These are phyloP conservation scores for Smittia sp. DNA, from an alignment of 2,888 invertebrate species.

Conservation along the genomic window DNA sequence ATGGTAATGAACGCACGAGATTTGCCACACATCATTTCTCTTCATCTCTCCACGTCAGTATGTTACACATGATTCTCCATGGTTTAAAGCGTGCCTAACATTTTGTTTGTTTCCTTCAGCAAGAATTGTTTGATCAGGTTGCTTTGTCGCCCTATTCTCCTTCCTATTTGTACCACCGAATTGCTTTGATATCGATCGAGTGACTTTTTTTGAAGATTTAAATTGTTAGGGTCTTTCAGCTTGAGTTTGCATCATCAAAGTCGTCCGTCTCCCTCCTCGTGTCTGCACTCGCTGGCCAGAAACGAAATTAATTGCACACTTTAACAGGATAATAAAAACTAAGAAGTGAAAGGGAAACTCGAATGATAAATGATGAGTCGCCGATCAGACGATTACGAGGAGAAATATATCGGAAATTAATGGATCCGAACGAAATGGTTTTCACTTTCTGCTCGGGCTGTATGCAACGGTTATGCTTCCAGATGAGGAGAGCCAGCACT, in stretches of 20 bases:
- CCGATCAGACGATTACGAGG: background rate
- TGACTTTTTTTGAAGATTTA: background rate
- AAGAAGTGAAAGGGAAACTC: conserved; percentile 17
- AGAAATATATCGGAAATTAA: conserved; percentile 16
- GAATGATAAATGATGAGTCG: conserved; percentile 36
- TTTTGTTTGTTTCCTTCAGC: background rate
- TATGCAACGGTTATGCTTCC: background rate
- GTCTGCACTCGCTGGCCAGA: background rate
- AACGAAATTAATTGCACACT: conserved; percentile 19
- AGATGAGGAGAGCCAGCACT: conserved; percentile 4
- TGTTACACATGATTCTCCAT: background rate
- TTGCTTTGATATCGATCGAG: background rate
- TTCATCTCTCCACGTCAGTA: background rate
- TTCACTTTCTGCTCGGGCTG: background rate
- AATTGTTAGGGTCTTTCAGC: background rate
- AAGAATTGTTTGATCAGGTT: conserved; percentile 33
- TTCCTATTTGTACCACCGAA: background rate
- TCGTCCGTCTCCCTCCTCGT: background rate
- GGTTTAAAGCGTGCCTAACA: conserved; percentile 2
- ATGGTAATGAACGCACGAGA: background rate
- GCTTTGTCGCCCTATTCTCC: background rate
- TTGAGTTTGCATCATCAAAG: conserved; percentile 8
- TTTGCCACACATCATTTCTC: background rate
- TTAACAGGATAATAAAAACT: conserved; percentile 36
- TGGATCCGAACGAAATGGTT: conserved; percentile 10